phyloP scores from a whole-genome alignment of 2,888 invertebrate species.

The Lasioglossum zephyrum region DNA sequence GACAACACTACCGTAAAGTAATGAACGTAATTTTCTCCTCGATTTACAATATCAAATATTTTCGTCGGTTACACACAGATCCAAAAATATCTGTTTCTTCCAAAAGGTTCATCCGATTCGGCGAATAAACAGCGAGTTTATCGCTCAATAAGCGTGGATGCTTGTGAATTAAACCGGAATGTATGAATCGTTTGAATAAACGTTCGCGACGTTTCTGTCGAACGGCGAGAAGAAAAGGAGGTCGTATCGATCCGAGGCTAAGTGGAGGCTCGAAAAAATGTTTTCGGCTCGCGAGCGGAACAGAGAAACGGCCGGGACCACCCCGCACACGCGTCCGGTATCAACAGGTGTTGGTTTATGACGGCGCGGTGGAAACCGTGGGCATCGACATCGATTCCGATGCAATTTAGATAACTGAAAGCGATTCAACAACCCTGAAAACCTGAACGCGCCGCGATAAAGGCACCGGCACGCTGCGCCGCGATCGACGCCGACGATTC shows the following conservation, averaged over 20 bases:
- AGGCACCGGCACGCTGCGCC: constrained; percentile 55
- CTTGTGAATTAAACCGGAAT: neutral
- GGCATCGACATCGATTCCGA: constrained; percentile 82
- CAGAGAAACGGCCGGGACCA: constrained; percentile 60
- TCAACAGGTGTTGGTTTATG: constrained; percentile 83
- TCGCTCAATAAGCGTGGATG: neutral
- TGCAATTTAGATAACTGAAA: constrained; percentile 83
- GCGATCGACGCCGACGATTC: constrained; percentile 41
- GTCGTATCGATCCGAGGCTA: neutral
- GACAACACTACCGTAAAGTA: too few species aligned
- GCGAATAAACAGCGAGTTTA: neutral
- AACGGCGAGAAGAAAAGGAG: neutral
- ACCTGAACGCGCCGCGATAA: constrained; percentile 75
- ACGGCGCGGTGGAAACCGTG: constrained; percentile 78
- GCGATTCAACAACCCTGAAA: constrained; percentile 78
- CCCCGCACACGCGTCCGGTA: constrained; percentile 71
- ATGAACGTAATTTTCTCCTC: too few species aligned
- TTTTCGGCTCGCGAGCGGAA: constrained; percentile 34
- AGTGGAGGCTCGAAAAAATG: neutral
- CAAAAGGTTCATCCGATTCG: neutral
- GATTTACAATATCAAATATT: too few species aligned
- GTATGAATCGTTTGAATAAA: neutral
- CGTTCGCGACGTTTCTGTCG: neutral
- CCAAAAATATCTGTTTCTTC: too few species aligned
- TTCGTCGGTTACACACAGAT: neutral